Conservation (phyloP, 2,888 invertebrate species). For the Thymelicus lineola region DNA sequence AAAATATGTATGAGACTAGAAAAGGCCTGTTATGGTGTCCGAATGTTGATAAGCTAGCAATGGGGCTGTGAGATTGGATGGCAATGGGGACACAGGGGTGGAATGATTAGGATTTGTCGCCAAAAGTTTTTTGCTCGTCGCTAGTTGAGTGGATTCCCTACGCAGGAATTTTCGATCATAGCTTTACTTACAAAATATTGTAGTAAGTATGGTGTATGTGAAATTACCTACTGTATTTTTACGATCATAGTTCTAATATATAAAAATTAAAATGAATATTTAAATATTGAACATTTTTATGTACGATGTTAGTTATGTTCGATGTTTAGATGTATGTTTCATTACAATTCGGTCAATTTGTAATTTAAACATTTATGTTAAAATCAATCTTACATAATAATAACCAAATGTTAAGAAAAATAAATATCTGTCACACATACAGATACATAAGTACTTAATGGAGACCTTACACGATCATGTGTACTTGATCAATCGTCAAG, state of each 20-base stretch:
- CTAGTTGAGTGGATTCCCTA: slow-evolving; percentile 50
- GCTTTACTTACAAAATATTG: slow-evolving; percentile 33
- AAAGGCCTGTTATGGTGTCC: slow-evolving; percentile 84
- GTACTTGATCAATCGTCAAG: too few relatives aligned
- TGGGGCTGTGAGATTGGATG: slow-evolving; percentile 74
- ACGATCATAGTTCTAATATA: too few relatives aligned
- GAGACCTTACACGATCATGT: too few relatives aligned
- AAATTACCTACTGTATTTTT: not conserved
- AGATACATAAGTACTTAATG: too few relatives aligned
- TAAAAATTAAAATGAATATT: not conserved
- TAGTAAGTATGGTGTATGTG: slow-evolving; percentile 24
- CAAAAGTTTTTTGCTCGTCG: slow-evolving; percentile 54
- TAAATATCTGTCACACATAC: too few relatives aligned
- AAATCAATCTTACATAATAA: too few relatives aligned
- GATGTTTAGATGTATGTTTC: too few relatives aligned
- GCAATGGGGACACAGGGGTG: slow-evolving; percentile 64
- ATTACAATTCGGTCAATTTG: too few relatives aligned
- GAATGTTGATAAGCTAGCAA: slow-evolving; percentile 84
- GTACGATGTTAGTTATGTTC: too few relatives aligned
- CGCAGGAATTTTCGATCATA: slow-evolving; percentile 56
- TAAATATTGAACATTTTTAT: too few relatives aligned
- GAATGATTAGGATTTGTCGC: slow-evolving; percentile 74
- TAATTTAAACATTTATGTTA: too few relatives aligned
- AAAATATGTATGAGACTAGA: slow-evolving; percentile 83
- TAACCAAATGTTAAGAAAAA: too few relatives aligned